These are phyloP conservation scores for Cotesia vestalis DNA, from an alignment of 1,140 invertebrate genomes.

Conservation along the genomic window DNA sequence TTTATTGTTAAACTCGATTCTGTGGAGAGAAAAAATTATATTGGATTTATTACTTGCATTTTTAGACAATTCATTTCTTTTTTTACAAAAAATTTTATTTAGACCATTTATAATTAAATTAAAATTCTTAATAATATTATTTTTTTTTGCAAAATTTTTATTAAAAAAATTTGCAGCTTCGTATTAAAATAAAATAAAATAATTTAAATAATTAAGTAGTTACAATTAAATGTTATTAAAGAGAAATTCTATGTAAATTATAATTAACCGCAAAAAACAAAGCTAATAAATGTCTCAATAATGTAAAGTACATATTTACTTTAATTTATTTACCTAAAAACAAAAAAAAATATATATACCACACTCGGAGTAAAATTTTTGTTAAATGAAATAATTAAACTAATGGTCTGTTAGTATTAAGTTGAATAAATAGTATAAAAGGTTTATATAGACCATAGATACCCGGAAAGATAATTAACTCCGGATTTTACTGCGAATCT, in stretches of 20 bases:
- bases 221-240: background rate
- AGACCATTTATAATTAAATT: no score
- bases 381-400: background rate
- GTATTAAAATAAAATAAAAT: background rate
- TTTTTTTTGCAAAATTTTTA: no score
- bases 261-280: background rate
- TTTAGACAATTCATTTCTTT: no score
- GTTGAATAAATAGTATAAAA: constrained; percentile 10
- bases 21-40: no score
- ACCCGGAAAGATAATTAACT: constrained; percentile 14
- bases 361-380: background rate
- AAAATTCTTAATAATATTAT: no score
- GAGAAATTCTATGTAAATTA: background rate
- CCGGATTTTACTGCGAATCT: background rate
- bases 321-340: background rate
- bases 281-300: background rate
- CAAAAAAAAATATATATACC: no score
- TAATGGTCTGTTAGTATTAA: background rate
- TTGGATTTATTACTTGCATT: no score
- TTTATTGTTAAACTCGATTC: no score
- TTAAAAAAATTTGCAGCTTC: background rate
- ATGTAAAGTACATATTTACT: background rate
- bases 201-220: background rate
- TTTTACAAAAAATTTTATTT: no score
- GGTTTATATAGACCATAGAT: no score